phyloP scores from a whole-genome alignment of 2,797 vertebrate species.

The Pipistrellus pygmaeus region DNA sequence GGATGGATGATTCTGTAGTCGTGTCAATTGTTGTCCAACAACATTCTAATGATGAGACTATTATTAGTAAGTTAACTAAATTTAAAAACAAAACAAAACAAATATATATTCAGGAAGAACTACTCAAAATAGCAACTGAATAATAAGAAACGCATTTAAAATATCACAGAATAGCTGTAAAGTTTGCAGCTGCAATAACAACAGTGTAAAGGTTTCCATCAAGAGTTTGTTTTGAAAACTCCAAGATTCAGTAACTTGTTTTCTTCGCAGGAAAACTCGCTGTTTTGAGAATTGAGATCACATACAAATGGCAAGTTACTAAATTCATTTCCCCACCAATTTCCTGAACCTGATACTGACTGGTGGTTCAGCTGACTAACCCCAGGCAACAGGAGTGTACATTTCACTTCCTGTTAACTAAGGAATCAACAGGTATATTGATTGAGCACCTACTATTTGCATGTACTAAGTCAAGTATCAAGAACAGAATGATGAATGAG shows the following conservation, averaged over 20 bases:
- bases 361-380: not conserved
- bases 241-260: slow-evolving; percentile 60
- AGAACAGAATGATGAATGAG: not conserved
- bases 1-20: not conserved
- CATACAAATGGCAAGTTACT: slow-evolving; percentile 40
- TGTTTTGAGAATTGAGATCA: slow-evolving; percentile 62
- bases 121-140: slow-evolving; percentile 40
- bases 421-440: not conserved
- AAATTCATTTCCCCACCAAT: slow-evolving; percentile 28
- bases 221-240: slow-evolving; percentile 55
- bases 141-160: slow-evolving; percentile 53
- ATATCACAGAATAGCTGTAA: slow-evolving; percentile 32
- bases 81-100: not conserved
- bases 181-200: slow-evolving; percentile 59
- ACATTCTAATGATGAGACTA: slow-evolving; percentile 22
- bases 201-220: slow-evolving; percentile 47
- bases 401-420: slow-evolving; percentile 25
- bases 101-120: not conserved
- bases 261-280: slow-evolving; percentile 56
- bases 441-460: not conserved
- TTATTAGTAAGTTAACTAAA: slow-evolving; percentile 3
- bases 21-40: not conserved
- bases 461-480: not conserved
- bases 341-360: not conserved
- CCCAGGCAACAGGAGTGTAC: not conserved